Conservation (phyloP, 2,113 vertebrate genomes). For the Channa argus region DNA sequence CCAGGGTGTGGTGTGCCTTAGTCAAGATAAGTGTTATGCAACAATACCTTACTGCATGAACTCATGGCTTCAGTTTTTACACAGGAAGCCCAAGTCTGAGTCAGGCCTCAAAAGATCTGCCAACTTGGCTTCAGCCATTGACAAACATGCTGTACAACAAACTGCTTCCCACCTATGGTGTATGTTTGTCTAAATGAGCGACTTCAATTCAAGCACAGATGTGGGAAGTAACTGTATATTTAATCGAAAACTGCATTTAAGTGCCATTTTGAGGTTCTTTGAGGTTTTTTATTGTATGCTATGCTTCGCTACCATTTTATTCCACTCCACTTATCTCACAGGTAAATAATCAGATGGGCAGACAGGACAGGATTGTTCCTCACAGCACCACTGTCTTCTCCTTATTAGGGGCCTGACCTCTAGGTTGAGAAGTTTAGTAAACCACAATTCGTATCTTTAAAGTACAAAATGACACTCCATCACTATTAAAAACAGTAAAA, state of each 20-base stretch:
- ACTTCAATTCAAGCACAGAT: background rate
- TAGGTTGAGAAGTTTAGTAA: too few relatives aligned
- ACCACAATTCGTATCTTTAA: too few relatives aligned
- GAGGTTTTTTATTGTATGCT: background rate
- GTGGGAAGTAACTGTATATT: background rate
- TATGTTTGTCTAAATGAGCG: conserved; percentile 13
- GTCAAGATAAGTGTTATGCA: conserved; percentile 79
- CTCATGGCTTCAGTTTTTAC: conserved; percentile 61
- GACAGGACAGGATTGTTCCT: too few relatives aligned
- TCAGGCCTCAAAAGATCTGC: conserved; percentile 64
- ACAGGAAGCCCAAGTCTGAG: conserved; percentile 78
- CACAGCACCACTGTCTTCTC: too few relatives aligned
- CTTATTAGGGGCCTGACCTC: too few relatives aligned
- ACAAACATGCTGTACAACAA: conserved; percentile 58
- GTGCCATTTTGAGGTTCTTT: background rate
- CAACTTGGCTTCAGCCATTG: conserved; percentile 56
- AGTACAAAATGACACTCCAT: too few relatives aligned
- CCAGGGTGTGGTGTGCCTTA: conserved; percentile 71
- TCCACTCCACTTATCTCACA: background rate
- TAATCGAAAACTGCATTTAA: background rate
- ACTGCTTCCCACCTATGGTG: conserved; percentile 16
- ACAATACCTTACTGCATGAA: conserved; percentile 75
- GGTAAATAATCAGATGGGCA: too few relatives aligned
- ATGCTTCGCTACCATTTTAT: background rate
- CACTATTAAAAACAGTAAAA: too few relatives aligned